Evolutionary conservation across 2,113 vertebrate genomes (phyloP), one percentile per base, ranked within the genome.

Genomic region (Pseudorhombus dupliciocellatus): DNA sequence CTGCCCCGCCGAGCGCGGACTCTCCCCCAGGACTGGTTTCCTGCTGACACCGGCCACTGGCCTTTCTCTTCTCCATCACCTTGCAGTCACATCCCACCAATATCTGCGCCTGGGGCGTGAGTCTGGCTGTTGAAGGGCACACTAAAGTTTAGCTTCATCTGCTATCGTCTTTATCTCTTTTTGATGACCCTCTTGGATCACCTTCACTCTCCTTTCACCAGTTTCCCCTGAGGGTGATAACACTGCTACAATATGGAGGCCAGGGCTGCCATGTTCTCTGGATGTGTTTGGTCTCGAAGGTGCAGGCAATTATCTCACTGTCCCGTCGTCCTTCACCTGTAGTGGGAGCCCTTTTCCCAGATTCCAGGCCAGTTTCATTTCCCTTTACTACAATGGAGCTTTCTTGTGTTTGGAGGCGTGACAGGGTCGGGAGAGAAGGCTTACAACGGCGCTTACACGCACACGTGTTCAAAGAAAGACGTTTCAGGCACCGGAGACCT

Each of bases 121-220:
- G 80, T 72, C 70, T 78, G 66, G 24, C 50, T 66, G 73, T 68
- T 78, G 81, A 84, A 84, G 80, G 80, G 68, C 76, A 80, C 73
- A 56, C 67, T 73, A 58, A 81, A 83, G 68, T 79, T 84, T 81
- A 67, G 71, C 63, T 77, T 68, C 70, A 66, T 61, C 76, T 72
- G 72, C 62, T 50, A 72, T 65, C 34, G 34, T 79, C 54, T 70
- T 84, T 77, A 84, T 86, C 66, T 73, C 58, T 83, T 83, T 65
- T 76, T 74, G 83, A 82, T 83, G 79, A 82, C 81, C 77, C 86
- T 69, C 71, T 50, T 46, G 28, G 62, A 63, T 62, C 61, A 80
- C 75, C 71, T 69, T 83, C 70, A 65, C 56, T 75, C 67, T 75
- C 52, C 64, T 70, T 70, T 65, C 73, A 69, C 60, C 28, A 18